phyloP scores from a whole-genome alignment of 2,113 vertebrate genomes.

The Coptodon bakossiorum region DNA sequence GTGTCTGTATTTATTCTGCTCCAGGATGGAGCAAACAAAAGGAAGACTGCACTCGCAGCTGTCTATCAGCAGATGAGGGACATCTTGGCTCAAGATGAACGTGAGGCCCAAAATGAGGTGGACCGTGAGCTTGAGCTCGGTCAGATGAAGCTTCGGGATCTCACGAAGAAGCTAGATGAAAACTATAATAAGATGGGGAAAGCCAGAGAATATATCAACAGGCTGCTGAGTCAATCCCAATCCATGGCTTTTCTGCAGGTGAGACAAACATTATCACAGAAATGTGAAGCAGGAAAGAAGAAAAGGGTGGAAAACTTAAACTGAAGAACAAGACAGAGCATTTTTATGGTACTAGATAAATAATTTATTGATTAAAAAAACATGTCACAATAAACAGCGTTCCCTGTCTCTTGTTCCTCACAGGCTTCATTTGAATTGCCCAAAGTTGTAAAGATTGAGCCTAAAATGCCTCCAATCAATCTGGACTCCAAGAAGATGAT shows the following conservation, averaged over 20 bases:
- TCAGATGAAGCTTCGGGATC: conserved; percentile 52
- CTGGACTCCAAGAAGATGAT: conserved; percentile 56
- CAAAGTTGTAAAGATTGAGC: conserved; percentile 40
- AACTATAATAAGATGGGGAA: conserved; percentile 72
- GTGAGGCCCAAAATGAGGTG: conserved; percentile 44
- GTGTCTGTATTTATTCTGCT: neutral
- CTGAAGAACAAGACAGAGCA: neutral
- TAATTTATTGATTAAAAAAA: neutral
- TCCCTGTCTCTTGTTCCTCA: neutral
- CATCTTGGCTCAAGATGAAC: conserved; percentile 73
- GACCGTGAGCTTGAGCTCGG: conserved; percentile 75
- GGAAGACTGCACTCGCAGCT: conserved; percentile 56
- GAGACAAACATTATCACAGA: neutral
- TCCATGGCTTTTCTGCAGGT: conserved; percentile 83
- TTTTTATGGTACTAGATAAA: neutral
- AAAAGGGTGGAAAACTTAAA: neutral
- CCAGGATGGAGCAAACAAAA: conserved; percentile 67
- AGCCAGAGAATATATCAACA: conserved; percentile 64
- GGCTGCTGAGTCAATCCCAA: conserved; percentile 65
- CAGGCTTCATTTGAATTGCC: conserved; percentile 57
- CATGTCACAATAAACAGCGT: neutral
- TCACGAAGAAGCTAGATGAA: conserved; percentile 60
- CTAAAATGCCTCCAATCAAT: conserved; percentile 39
- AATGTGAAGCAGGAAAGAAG: neutral
- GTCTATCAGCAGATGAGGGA: conserved; percentile 76